phyloP scores from a whole-genome alignment of 1,140 invertebrate genomes.

The Calycopis cecrops region DNA sequence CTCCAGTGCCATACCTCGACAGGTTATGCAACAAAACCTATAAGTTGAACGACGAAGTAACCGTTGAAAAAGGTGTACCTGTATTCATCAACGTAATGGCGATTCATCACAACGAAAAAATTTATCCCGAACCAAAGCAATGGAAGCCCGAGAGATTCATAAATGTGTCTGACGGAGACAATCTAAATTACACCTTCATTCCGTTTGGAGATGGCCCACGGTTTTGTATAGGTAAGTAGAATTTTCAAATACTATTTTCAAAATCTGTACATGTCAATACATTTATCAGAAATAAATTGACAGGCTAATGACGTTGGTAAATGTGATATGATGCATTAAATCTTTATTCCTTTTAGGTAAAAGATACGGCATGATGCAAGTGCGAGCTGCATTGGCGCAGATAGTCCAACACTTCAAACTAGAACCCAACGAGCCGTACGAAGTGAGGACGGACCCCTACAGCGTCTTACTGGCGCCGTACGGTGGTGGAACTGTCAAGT shows the following conservation, averaged over 20 bases:
- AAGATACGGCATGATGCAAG: conserved; percentile 54
- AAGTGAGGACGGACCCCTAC: conserved; percentile 35
- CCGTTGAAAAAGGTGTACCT: conserved; percentile 39
- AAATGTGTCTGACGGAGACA: conserved; percentile 59
- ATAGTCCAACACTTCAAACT: conserved; percentile 44
- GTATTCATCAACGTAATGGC: conserved; percentile 48
- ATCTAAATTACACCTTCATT: conserved; percentile 76
- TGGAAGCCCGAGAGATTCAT: conserved; percentile 81
- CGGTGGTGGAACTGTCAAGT: conserved; percentile 37
- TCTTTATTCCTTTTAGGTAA: conserved; percentile 41
- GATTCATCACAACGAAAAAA: conserved; percentile 74
- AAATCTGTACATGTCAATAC: no score
- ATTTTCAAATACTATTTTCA: background rate
- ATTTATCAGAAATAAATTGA: no score
- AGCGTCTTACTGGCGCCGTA: conserved; percentile 39
- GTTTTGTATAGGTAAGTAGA: conserved; percentile 81
- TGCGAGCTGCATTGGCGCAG: conserved; percentile 43
- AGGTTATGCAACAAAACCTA: conserved; percentile 67
- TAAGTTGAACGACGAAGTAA: conserved; percentile 68
- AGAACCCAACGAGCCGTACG: conserved; percentile 32
- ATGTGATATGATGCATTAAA: no score
- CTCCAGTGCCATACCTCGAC: conserved; percentile 75
- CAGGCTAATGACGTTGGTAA: no score
- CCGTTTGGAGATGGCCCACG: conserved; percentile 88
- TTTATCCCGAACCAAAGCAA: conserved; percentile 79